Evolutionary conservation across 2,888 invertebrate genomes (phyloP), one percentile per base, ranked within the genome.

Genomic region (Caenorhabditis virilis): DNA sequence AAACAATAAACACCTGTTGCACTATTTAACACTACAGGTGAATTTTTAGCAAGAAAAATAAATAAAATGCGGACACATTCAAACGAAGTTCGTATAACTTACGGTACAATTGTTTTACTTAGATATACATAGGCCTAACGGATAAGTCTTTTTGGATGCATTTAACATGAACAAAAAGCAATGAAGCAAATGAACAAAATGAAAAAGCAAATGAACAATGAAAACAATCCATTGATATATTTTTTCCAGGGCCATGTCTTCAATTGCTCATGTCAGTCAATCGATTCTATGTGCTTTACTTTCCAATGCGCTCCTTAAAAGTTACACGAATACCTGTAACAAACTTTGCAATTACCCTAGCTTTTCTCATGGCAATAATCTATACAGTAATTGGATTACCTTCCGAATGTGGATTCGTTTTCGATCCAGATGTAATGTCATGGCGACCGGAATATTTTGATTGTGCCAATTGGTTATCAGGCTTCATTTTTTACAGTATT

Each of bases 231-330:
- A n/a, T 16, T n/a, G 25, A 30, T 1, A 45, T 16, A 25, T 18
- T 23, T 45, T 25, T 52, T 59, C 26, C 46, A 62, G 62, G 64
- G 18, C 64, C 64, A 23, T 9, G 46, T 13, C 41, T 59, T 20
- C 64, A 64, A 51, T 49, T 64, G 11, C 59, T 43, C 45, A 64
- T 64, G 64, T 54, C 64, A 5, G 50, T 55, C 36, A 64, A 64
- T 30, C 64, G 64, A 2, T 64, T 64, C 18, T 64, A 55, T 41
- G 58, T 58, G 15, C 46, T 63, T 7, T 63, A 57, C 35, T 63
- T 63, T 23, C 63, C 57, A 2, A 20, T 57, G 25, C 27, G 45
- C 13, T 23, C 23, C 13, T 11, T 42, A 5, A 43, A 25, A 3
- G 46, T 42, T 42, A 13, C 13, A 30, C 13, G 7, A 9, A 6